Base-by-base conservation (phyloP, 1,140 invertebrate species). In the Bombus confusus region DNA sequence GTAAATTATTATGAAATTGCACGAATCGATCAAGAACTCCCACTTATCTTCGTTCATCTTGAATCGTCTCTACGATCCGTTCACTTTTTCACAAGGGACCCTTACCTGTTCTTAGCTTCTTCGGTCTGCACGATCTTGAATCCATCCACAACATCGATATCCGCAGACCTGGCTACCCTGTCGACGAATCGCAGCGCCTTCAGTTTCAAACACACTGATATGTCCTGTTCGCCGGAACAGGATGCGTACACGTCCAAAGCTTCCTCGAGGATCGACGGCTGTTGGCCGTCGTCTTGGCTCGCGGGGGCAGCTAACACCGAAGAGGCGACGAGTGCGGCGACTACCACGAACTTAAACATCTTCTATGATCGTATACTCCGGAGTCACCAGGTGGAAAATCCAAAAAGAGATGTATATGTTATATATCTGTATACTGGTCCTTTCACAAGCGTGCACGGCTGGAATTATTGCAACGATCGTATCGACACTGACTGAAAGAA, bases 171-270 rank as follows among this genome's bases (percentile, higher is more conserved):
- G 8, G 93, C 93, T 37, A 90, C 94, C 47, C 94, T 92, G 83
- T 95, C 95, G 72, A 95, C 94, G 87, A 93, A 93, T 31, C 92
- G 88, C 5, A 95, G 86, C 1, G 95, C 94, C 88, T 93, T 94
- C 25, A 95, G 88, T 96, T 98, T 98, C 82, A 98, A 94, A 91
- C 97, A 98, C 92, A 97, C 95, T 52, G 97, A 95, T 86, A 98
- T 94, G 83, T 97, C 96, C 86, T 96, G 95, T 77, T 97, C 96
- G 43, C 96, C 96, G 92, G 97, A 91, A 78, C 95, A 95, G 37
- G 95, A 94, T 22, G 92, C 95, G 81, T 98, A 96, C 52, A 97
- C 96, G 82, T 96, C 95, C 77, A 96, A 84, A 8, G 94, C 94
- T 43, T 96, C 94, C 62, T 95, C 95, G 86, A 95, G 52, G n/a